These are phyloP conservation scores for Thalpophila matura DNA, from an alignment of 2,888 invertebrate species.

Conservation along the genomic window DNA sequence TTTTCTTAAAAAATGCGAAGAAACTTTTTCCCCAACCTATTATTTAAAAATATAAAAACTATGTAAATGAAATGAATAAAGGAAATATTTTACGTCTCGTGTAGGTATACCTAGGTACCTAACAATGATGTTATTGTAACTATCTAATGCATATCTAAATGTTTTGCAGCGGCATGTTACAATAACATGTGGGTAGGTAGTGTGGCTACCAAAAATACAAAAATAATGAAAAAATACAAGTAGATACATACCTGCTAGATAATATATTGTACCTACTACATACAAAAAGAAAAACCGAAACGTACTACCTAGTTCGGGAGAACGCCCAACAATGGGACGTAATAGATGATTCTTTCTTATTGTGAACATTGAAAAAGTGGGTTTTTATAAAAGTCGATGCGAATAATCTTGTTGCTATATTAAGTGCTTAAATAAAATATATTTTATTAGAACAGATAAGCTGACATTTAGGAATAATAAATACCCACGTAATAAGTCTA, in stretches of 20 bases:
- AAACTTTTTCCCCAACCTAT: too few relatives aligned
- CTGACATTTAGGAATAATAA: constrained; percentile 3
- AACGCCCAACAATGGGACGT: constrained; percentile 74
- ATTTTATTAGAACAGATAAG: constrained; percentile 18
- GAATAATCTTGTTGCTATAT: constrained; percentile 66
- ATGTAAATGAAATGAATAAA: too few relatives aligned
- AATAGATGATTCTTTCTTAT: constrained; percentile 78
- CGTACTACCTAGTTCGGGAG: constrained; percentile 62
- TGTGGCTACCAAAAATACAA: constrained; percentile 33
- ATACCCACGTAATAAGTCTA: constrained; percentile 14
- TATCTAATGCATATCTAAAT: too few relatives aligned
- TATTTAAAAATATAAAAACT: too few relatives aligned
- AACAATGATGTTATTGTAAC: too few relatives aligned
- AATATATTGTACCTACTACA: too few relatives aligned
- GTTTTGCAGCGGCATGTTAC: too few relatives aligned
- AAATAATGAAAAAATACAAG: constrained; percentile 57
- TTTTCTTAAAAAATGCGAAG: too few relatives aligned
- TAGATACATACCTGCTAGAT: too few relatives aligned
- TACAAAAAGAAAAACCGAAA: constrained; percentile 67
- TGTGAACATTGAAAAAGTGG: constrained; percentile 73
- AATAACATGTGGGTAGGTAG: constrained; percentile 43
- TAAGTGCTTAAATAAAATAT: constrained; percentile 29
- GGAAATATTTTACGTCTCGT: too few relatives aligned
- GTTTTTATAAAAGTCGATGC: constrained; percentile 73
- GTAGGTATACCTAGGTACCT: too few relatives aligned